Evolutionary conservation across 2,113 vertebrate species (phyloP), one percentile per base, ranked within the genome.

Genomic region (Nymphicus hollandicus): DNA sequence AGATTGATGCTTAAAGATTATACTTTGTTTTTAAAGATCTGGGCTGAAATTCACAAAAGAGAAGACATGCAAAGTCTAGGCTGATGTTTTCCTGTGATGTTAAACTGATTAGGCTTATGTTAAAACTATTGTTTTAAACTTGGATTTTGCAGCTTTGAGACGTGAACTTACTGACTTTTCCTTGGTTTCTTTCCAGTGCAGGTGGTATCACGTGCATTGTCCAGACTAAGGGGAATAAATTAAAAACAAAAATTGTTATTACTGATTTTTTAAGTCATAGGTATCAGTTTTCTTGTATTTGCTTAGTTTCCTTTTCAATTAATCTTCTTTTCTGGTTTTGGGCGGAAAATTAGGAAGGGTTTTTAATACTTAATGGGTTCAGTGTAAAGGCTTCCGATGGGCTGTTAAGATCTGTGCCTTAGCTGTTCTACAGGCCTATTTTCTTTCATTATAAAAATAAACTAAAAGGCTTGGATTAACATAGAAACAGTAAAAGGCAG

Each of bases 401-500:
- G 12, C 37, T 46, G 10, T 66, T 69, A n/a, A 63, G 39, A n/a
- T 65, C 22, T 65, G 8, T 79, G 55, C 28, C 55, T 68, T 79
- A 29, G n/a, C 33, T 85, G 28, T 77, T 68, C 76, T 80, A 10
- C 27, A 46, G 58, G 15, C n/a, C 50, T 86, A 8, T 69, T 20
- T 23, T 55, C 15, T 39, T 86, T 72, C 46, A n/a, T 79, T 89
- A 31, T 55, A n/a, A 73, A 85, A 79, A 46, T 41, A 81, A 93
- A 50, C 14, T 23, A 50, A 60, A 88, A 53, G 65, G 28, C 46
- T 72, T 39, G n/a, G 28, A 35, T 91, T 92, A 73, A 76, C 72
- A 50, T 72, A 91, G 53, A 79, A 95, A 41, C 49, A 85, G 76
- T 63, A 93, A 91, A 91, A 95, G 71, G 39, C 56, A 73, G 50